phyloP scores from a whole-genome alignment of 2,797 vertebrate species.

The Rachycentron canadum region DNA sequence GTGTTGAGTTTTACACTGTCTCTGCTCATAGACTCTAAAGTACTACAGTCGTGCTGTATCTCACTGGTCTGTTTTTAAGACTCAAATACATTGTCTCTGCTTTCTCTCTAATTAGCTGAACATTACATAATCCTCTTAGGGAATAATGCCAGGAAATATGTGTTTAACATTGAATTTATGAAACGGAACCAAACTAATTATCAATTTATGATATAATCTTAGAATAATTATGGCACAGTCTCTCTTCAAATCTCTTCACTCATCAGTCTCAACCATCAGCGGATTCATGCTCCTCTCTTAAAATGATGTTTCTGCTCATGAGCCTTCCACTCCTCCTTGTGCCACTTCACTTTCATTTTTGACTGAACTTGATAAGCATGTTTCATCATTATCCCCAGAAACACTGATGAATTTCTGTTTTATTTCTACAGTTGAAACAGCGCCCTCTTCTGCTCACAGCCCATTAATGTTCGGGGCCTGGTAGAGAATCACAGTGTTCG shows the following conservation, averaged over 20 bases:
- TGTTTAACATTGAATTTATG: too few species aligned
- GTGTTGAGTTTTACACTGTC: too few species aligned
- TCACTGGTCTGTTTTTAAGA: neutral
- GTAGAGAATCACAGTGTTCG: neutral
- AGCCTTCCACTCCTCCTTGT: neutral
- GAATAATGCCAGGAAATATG: too few species aligned
- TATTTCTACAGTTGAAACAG: slow-evolving; percentile 8
- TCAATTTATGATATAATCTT: neutral
- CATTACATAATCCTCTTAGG: neutral
- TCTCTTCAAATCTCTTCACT: too few species aligned
- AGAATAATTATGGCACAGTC: neutral
- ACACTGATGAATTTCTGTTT: neutral
- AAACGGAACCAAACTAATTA: neutral
- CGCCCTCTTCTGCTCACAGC: slow-evolving; percentile 19
- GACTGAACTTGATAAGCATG: neutral
- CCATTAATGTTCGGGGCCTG: neutral
- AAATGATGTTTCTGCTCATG: too few species aligned
- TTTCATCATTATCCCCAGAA: neutral
- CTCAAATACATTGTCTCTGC: neutral
- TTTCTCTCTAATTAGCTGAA: neutral
- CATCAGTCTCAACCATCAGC: too few species aligned
- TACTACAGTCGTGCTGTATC: too few species aligned
- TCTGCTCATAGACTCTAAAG: too few species aligned
- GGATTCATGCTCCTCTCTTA: neutral
- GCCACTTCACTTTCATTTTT: neutral